Base-by-base conservation (phyloP, 2,797 vertebrate species). In the Sylvilagus floridanus region DNA sequence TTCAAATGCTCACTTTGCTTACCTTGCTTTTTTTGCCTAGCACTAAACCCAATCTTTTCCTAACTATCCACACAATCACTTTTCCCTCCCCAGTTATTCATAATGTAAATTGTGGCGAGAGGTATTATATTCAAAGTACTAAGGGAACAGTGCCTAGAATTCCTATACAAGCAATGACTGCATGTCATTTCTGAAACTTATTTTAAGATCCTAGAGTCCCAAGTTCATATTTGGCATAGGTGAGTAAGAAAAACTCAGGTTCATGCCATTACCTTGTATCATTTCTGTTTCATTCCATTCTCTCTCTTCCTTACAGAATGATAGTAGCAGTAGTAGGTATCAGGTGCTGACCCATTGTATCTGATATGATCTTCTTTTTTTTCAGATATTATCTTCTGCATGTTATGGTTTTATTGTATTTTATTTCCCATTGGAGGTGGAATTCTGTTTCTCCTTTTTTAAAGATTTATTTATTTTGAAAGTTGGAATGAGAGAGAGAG, bases 341-440 rank as follows among this genome's bases (percentile, higher is more conserved):
- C 87, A 7, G 11, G 4, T 37, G 12, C 35, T 76, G 2, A 24
- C 5, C 37, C 26, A 8, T 26, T 47, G 35, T 81, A 17, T 30
- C 21, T 86, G 28, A 50, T 52, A 52, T 71, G 79, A 10, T 88
- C 30, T 72, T 91, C 3, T 82, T 37, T 37, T 35, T 37, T 37
- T 37, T 37, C 37, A 37, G 28, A 50, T 52, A 52, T 71, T 83
- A 10, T 88, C 30, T 72, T 89, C 3, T 82, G 2, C 19, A 62
- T 28, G 60, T 76, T 73, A 54, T 7, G 60, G 75, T 81, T 81
- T 90, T 54, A 8, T 57, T 86, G 62, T 78, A 7, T 89, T 77
- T 94, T 35, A 7, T n/a, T 90, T 21, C 50, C 1, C 63, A 60
- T 63, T 57, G 17, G 54, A 57, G 54, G 54, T 57, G 17, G 54